Evolutionary conservation across 2,888 invertebrate genomes (phyloP).

Genomic region (Nemotelus nigrinus): DNA sequence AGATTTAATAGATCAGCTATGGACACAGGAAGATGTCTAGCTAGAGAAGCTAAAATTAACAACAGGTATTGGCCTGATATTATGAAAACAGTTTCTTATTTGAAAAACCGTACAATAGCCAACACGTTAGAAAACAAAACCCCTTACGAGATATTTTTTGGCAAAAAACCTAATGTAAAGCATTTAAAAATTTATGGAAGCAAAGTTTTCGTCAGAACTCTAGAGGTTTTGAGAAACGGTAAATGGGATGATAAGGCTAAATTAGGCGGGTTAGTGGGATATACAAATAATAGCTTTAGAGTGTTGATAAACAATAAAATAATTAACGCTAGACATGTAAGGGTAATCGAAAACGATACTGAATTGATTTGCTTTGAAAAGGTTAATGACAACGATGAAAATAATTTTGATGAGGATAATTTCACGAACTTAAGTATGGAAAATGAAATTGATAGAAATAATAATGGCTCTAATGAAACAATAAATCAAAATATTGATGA

Average conservation of each 20-base stretch:
- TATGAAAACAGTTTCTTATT: conserved; percentile 43
- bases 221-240: conserved; percentile 12
- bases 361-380: conserved; percentile 50
- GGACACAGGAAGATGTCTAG: conserved; percentile 52
- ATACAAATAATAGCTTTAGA: conserved; percentile 33
- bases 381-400: conserved; percentile 30
- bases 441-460: conserved; percentile 26
- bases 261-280: conserved; percentile 35
- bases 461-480: neutral
- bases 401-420: conserved; percentile 43
- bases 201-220: conserved; percentile 39
- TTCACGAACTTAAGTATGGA: neutral
- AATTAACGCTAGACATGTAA: conserved; percentile 35
- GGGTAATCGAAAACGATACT: conserved; percentile 6
- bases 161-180: conserved; percentile 47
- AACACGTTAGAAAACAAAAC: conserved; percentile 45
- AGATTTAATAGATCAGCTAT: conserved; percentile 52
- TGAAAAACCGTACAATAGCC: conserved; percentile 46
- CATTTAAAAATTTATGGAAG: conserved; percentile 42
- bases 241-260: conserved; percentile 45
- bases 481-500: conserved; percentile 40
- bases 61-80: conserved; percentile 47
- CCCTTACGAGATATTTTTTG: conserved; percentile 36
- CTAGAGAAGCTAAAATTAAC: conserved; percentile 51
- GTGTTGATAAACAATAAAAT: conserved; percentile 38